phyloP scores from a whole-genome alignment of 2,113 vertebrate species.

The Rousettus leschenaultii region DNA sequence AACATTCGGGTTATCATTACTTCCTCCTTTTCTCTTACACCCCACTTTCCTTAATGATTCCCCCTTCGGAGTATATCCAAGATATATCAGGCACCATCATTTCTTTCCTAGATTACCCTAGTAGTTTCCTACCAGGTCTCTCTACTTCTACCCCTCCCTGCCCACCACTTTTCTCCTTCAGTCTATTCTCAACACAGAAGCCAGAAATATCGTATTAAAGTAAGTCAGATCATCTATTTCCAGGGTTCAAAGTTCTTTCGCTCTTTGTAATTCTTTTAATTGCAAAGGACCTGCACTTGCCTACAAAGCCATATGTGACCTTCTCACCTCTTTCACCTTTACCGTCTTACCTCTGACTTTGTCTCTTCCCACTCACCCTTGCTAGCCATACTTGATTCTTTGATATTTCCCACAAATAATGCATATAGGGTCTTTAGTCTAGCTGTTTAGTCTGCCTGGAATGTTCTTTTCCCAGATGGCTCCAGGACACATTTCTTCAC shows the following conservation, averaged over 20 bases:
- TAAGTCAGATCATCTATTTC: not conserved
- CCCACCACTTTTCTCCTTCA: not conserved
- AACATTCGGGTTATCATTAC: not conserved
- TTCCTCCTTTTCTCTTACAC: not conserved
- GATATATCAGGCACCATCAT: not conserved
- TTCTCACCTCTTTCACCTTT: not conserved
- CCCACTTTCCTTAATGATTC: not conserved
- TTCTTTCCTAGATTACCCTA: not conserved
- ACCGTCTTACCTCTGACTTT: not conserved
- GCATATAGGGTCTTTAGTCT: not conserved
- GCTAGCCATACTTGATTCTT: not conserved
- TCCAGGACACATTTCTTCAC: not conserved
- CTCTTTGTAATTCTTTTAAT: not conserved
- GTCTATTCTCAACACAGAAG: not conserved
- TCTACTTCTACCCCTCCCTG: not conserved
- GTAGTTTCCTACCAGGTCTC: not conserved
- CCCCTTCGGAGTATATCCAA: not conserved
- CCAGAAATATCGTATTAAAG: not conserved
- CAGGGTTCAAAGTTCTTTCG: not conserved
- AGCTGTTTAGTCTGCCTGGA: not conserved
- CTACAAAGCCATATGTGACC: not conserved
- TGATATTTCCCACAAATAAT: not conserved
- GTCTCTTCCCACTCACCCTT: not conserved
- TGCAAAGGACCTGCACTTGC: not conserved
- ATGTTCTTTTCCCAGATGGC: not conserved